Evolutionary conservation across 1,140 invertebrate genomes (phyloP), one percentile per base, ranked within the genome.

Genomic region (Alviniconcha marisindica): DNA sequence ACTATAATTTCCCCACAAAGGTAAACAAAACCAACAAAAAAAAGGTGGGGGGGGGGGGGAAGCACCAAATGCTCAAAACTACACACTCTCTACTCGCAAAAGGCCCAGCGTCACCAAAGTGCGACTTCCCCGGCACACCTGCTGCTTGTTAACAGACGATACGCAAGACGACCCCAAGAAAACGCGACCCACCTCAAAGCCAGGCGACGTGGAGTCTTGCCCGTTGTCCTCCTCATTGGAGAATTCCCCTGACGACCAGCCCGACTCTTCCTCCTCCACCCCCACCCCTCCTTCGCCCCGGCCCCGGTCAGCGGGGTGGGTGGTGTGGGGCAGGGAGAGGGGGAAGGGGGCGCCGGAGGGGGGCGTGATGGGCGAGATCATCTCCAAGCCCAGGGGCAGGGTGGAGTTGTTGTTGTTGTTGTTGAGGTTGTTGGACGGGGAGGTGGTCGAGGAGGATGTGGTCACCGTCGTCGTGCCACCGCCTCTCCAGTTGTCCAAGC

Each of bases 401-500:
- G 89, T 89, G 24, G 84, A 77, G 66, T 44, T 63, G 44, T 71
- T 73, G 84, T 96, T 95, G 88, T 97, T 96, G 84, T 97, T 96
- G 81, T 97, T 96, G 82, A 96, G 96, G 71, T 74, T 74, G 71
- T 74, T 74, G 60, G 40, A 38, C 31, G 38, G n/a, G n/a, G 40
- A 5, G 7, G n/a, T 66, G 0, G 56, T 60, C 3, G 36, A 2
- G 31, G 56, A 7, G n/a, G 51, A 2, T 21, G 33, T 51, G 76
- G 51, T 28, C 42, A 24, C 7, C 21, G 51, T 54, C 18, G 51
- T 77, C 2, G 24, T 0, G 18, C 36, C 69, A 2, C 69, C 69
- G 3, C 38, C 69, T 40, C 44, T 28, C 73, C 73, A 76, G 73
- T 76, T 76, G 42, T 76, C 73, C 73, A 76, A n/a, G 40, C 73